A percentile compares a stretch with the other conserved stretches of the same genome.
Conservation (phyloP, 2,113 vertebrate species). For the Periophthalmodon schlosseri region DNA sequence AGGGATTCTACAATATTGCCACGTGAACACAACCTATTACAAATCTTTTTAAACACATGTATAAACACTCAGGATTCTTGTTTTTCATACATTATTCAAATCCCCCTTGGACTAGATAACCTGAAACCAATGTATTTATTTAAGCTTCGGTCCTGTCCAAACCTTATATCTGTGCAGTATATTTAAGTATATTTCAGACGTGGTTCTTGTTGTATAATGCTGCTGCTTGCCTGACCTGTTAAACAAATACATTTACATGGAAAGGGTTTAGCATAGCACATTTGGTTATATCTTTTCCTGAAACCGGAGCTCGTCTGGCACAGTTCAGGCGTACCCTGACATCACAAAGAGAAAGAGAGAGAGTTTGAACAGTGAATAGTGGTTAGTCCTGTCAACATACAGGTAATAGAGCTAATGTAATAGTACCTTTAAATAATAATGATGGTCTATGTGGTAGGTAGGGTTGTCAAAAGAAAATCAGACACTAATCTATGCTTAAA, state of each 20-base stretch:
- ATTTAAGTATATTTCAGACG: not conserved
- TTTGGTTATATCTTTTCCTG: slow-evolving; percentile 24
- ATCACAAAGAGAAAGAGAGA: not conserved
- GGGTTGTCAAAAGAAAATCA: too few species aligned
- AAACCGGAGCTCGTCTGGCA: not conserved
- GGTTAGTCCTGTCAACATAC: not conserved
- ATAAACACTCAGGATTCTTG: not conserved
- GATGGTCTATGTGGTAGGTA: not conserved
- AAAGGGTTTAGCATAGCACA: not conserved
- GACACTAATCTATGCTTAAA: too few species aligned
- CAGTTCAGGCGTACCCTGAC: not conserved
- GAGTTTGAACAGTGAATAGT: not conserved
- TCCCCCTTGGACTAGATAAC: not conserved
- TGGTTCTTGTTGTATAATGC: too few species aligned
- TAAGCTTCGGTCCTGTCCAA: not conserved
- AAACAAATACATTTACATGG: slow-evolving; percentile 34
- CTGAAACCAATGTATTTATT: not conserved
- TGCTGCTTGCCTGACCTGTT: not conserved
- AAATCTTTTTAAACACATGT: not conserved
- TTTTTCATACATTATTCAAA: slow-evolving; percentile 31
- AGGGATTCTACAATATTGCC: too few species aligned
- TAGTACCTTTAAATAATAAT: not conserved
- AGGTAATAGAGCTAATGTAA: not conserved
- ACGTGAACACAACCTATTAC: not conserved
- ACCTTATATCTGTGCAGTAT: not conserved